Evolutionary conservation across 1,140 invertebrate genomes (phyloP), one percentile per base, ranked within the genome.

Genomic region (Pseudomyrmex dendroicus): DNA sequence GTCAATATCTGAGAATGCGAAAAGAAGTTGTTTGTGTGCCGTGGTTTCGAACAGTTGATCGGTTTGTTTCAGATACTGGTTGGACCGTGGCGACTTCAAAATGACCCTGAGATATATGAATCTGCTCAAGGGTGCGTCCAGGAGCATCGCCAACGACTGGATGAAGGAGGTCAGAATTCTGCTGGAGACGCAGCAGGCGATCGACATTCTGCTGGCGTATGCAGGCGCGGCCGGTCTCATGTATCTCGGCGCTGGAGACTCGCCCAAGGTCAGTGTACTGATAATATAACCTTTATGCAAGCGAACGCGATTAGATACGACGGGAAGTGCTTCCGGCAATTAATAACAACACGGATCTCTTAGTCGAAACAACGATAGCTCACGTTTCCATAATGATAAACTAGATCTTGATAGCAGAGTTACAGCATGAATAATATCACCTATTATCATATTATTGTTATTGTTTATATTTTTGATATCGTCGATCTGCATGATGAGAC

Each of bases 31-130:
- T 56, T 72, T 72, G 8, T 13, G 13, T 10, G 13, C 2, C 8
- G 15, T 35, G n/a, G 13, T 3, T 67, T 44, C 7, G 4, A 56
- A 20, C 74, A 68, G n/a, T 22, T 68, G 13, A n/a, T 46, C 9
- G n/a, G 22, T 5, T 20, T 80, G 22, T 91, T 91, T 84, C 88
- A 98, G 97, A 90, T 98, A 97, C 91, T 97, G 97, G 95, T 94
- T 99, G 83, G 97, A 99, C 88, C 96, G 97, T 86, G 97, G 97
- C 22, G 96, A 99, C 89, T 95, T 99, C 59, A 95, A 96, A 63
- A 96, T 97, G 92, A 97, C 98, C 0, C 93, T 99, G 0, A 96
- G 97, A 68, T 99, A 99, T 93, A 97, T 99, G 95, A 98, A 98
- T 91, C 95, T 99, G 57, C 93, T 99, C 25, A 95, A 96, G 89